Conservation (phyloP, 2,797 vertebrate genomes). For the Toxotes lorentzi region DNA sequence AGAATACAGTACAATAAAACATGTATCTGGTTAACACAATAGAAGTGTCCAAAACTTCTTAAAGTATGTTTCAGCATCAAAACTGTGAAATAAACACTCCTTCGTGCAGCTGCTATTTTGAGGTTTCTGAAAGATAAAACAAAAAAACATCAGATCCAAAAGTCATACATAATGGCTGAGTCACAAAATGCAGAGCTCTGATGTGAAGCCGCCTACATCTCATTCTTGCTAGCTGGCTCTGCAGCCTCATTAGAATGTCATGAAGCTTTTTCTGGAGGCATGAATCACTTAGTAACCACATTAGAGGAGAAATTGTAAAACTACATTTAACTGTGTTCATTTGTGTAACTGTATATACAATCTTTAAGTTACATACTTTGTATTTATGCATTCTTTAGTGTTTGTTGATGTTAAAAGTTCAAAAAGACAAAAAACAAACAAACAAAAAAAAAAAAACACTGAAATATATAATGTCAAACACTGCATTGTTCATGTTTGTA, state of each 20-base stretch:
- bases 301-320: background rate
- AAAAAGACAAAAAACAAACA: background rate
- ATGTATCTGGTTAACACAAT: background rate
- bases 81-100: conserved; percentile 7
- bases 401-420: background rate
- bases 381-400: background rate
- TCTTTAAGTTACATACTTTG: background rate
- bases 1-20: background rate
- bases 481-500: conserved; percentile 23
- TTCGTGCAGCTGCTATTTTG: conserved; percentile 40
- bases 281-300: conserved; percentile 23
- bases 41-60: background rate
- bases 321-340: background rate
- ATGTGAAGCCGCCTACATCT: conserved; percentile 55
- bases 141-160: conserved; percentile 6
- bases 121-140: conserved; percentile 10
- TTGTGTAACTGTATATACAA: background rate
- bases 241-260: conserved; percentile 44
- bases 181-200: conserved; percentile 50
- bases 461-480: background rate
- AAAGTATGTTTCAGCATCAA: conserved; percentile 5
- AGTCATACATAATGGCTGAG: conserved; percentile 59
- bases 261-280: conserved; percentile 45
- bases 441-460: background rate
- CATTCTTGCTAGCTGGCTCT: conserved; percentile 37